A percentile compares a stretch with the other conserved stretches of the same genome.
These are phyloP conservation scores for Polyodon spathula DNA, from an alignment of 2,113 vertebrate genomes.

Conservation along the genomic window DNA sequence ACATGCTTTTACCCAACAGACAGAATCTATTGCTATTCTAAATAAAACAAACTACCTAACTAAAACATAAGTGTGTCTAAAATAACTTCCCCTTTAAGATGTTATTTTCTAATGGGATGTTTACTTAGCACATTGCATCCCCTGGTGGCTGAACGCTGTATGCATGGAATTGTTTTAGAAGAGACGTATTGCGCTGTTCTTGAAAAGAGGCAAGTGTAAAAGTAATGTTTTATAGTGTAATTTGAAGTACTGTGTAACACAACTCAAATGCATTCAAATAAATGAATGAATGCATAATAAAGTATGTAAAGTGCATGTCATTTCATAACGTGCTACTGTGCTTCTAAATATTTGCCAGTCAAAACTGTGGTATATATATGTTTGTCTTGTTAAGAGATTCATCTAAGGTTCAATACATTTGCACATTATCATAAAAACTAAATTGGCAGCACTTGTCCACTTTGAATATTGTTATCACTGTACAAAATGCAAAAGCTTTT, in stretches of 20 bases:
- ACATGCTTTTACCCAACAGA: too few species aligned
- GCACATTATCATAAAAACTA: conserved; percentile 29
- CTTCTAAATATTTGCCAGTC: conserved; percentile 72
- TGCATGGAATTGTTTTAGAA: too few species aligned
- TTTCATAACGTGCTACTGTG: conserved; percentile 28
- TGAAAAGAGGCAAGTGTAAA: too few species aligned
- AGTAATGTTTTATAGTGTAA: conserved; percentile 40
- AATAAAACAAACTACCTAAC: background rate
- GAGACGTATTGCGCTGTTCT: too few species aligned
- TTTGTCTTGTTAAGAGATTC: conserved; percentile 32
- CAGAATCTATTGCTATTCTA: too few species aligned
- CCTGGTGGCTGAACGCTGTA: conserved; percentile 18
- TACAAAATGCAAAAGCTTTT: too few species aligned
- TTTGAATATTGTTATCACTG: conserved; percentile 30
- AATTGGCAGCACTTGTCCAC: conserved; percentile 16
- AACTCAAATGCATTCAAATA: conserved; percentile 60
- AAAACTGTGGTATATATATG: conserved; percentile 50
- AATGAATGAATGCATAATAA: conserved; percentile 58
- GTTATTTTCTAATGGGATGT: background rate
- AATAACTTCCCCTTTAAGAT: conserved; percentile 12
- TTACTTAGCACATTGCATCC: conserved; percentile 6
- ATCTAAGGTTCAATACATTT: conserved; percentile 33
- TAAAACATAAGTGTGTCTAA: conserved; percentile 15
- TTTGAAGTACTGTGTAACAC: conserved; percentile 42
- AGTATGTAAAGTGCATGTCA: conserved; percentile 34